Percentiles rank a stretch among this genome's conserved stretches.
Conservation (phyloP, 2,888 invertebrate genomes). For the Hydropsyche betteni region DNA sequence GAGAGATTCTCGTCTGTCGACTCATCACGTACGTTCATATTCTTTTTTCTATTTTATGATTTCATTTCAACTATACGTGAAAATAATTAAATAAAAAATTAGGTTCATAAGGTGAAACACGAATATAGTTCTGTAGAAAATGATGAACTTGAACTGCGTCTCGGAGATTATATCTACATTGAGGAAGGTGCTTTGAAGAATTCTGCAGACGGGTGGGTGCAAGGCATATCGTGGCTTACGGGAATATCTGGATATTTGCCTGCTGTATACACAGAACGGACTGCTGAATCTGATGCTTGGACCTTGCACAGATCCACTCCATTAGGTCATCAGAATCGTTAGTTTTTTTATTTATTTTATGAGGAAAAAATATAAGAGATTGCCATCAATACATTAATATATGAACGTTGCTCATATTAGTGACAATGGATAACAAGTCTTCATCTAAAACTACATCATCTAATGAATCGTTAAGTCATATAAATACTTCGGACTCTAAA, state of each 20-base stretch:
- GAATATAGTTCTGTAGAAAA: constrained; percentile 78
- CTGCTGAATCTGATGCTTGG: constrained; percentile 92
- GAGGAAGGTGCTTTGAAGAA: constrained; percentile 76
- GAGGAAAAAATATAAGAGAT: too few relatives aligned
- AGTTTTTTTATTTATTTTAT: constrained; percentile 28
- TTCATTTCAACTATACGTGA: background rate
- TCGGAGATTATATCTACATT: constrained; percentile 87
- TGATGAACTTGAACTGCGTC: constrained; percentile 85
- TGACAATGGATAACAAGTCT: constrained; percentile 9
- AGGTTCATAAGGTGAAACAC: constrained; percentile 83
- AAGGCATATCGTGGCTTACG: constrained; percentile 84
- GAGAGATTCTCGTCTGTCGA: constrained; percentile 78
- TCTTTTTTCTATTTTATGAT: too few relatives aligned
- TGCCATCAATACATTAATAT: too few relatives aligned
- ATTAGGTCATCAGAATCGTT: constrained; percentile 55
- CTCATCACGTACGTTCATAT: constrained; percentile 67
- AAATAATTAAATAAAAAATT: constrained; percentile 49
- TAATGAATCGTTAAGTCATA: constrained; percentile 28
- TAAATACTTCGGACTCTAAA: background rate
- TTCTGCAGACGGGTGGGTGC: constrained; percentile 88
- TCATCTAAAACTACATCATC: constrained; percentile 15
- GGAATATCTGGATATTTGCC: constrained; percentile 83
- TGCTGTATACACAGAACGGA: constrained; percentile 81
- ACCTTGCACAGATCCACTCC: constrained; percentile 80
- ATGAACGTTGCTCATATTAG: background rate